phyloP scores from a whole-genome alignment of 2,113 vertebrate species.

The Taxidea taxus region DNA sequence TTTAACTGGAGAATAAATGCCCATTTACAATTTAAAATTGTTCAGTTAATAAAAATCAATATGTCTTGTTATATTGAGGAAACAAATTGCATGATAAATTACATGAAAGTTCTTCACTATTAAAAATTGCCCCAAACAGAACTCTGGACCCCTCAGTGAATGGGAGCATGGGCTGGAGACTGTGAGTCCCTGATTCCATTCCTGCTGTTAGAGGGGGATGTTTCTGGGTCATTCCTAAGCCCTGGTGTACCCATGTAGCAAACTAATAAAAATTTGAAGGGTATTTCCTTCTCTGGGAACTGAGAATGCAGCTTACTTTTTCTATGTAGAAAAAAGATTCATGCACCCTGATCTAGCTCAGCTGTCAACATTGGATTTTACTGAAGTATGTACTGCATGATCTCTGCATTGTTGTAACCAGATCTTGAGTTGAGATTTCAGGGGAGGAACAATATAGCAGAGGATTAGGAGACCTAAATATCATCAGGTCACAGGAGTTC shows the following conservation, averaged over 20 bases:
- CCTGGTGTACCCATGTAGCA: neutral
- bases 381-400: slow-evolving; percentile 73
- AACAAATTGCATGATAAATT: too few relatives aligned
- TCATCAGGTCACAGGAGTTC: too few relatives aligned
- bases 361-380: slow-evolving; percentile 64
- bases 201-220: neutral
- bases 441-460: too few relatives aligned
- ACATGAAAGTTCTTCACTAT: too few relatives aligned
- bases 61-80: too few relatives aligned
- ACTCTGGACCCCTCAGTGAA: too few relatives aligned
- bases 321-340: neutral
- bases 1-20: too few relatives aligned
- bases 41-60: too few relatives aligned
- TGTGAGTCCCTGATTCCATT: neutral
- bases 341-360: neutral
- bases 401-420: slow-evolving; percentile 14
- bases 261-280: slow-evolving; percentile 46
- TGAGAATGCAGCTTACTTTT: slow-evolving; percentile 50
- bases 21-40: too few relatives aligned
- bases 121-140: too few relatives aligned
- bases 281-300: neutral
- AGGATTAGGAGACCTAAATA: too few relatives aligned
- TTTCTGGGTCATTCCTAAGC: neutral
- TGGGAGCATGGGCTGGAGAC: too few relatives aligned
- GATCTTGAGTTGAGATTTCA: neutral